Conservation (phyloP, 2,888 invertebrate genomes). For the Labia minor region DNA sequence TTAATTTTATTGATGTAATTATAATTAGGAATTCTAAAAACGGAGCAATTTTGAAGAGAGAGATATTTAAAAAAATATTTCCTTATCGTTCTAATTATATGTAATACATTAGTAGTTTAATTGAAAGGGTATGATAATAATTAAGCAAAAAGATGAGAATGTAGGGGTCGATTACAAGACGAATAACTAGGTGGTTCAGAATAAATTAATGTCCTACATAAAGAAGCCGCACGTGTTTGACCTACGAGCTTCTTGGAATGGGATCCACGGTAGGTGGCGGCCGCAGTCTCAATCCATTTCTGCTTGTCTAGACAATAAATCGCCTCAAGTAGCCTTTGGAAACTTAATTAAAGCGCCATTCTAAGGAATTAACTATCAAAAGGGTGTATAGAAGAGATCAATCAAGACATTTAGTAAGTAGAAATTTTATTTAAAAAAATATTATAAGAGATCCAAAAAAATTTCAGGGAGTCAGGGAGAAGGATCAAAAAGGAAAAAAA, state of each 20-base stretch:
- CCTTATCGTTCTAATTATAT: no score
- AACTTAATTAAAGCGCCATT: neutral
- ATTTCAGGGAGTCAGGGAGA: neutral
- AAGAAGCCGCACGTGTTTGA: neutral
- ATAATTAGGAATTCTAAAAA: no score
- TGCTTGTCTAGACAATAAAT: constrained; percentile 1
- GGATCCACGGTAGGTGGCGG: neutral
- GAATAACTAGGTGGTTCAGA: neutral
- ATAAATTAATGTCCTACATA: neutral
- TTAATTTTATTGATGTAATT: no score
- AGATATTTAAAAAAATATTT: no score
- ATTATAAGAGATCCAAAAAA: constrained; percentile 2
- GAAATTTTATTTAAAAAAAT: constrained; percentile 8
- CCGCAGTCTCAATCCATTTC: constrained; percentile 2
- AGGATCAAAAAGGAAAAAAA: neutral
- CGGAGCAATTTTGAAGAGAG: no score
- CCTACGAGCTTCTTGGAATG: neutral
- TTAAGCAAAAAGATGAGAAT: no score
- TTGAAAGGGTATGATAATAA: no score
- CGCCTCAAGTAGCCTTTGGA: neutral
- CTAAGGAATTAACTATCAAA: neutral
- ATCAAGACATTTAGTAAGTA: neutral
- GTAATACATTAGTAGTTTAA: no score
- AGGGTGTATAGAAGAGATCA: neutral
- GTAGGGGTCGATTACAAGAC: neutral